phyloP scores from a whole-genome alignment of 1,140 invertebrate species.

The Lucilia cuprina region DNA sequence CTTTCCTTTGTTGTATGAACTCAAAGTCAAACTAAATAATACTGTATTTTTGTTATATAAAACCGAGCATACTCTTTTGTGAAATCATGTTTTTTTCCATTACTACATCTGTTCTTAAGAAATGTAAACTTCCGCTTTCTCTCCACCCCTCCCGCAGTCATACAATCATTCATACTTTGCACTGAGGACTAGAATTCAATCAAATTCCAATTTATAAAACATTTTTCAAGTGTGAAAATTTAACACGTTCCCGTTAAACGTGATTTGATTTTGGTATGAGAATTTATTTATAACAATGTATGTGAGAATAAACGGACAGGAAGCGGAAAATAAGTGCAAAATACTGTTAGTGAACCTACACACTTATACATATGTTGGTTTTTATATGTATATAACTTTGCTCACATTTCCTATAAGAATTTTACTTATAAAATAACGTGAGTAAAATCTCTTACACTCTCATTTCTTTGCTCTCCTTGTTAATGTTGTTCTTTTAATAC shows the following conservation, averaged over 20 bases:
- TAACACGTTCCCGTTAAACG: constrained; percentile 30
- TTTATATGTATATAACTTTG: too few species aligned
- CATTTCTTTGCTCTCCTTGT: background rate
- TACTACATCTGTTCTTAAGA: background rate
- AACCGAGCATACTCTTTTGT: background rate
- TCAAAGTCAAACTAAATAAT: background rate
- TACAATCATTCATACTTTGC: background rate
- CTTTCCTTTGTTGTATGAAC: background rate
- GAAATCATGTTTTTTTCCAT: background rate
- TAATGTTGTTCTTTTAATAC: background rate
- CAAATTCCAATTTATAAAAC: constrained; percentile 15
- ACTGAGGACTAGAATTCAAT: background rate
- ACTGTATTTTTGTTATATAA: background rate
- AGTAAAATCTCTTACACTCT: background rate
- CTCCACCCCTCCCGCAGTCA: background rate
- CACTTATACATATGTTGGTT: background rate
- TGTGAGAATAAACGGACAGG: constrained; percentile 14
- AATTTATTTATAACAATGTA: background rate
- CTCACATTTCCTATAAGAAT: too few species aligned
- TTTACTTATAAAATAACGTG: background rate
- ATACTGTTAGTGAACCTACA: background rate
- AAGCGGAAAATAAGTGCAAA: constrained; percentile 32
- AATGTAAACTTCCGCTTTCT: background rate
- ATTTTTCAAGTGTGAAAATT: constrained; percentile 34
- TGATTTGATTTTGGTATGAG: constrained; percentile 19